Percentiles rank a stretch among this genome's conserved stretches.
These are phyloP conservation scores for Hipposideros armiger DNA, from an alignment of 2,113 vertebrate genomes.

Conservation along the genomic window DNA sequence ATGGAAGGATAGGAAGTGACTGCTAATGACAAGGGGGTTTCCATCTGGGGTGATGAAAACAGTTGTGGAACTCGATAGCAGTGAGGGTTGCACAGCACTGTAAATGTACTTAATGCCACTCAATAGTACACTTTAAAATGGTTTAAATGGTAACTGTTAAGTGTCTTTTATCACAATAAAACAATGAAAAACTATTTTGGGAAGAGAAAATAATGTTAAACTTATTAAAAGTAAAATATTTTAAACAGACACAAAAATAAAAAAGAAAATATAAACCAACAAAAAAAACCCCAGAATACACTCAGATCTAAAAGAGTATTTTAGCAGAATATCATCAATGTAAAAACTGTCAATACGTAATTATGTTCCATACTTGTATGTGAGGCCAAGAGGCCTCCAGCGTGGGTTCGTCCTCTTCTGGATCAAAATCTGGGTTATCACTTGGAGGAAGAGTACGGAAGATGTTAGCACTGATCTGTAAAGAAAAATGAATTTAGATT, in stretches of 20 bases:
- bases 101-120: not conserved
- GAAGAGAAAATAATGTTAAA: conserved; percentile 37
- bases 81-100: not conserved
- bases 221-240: not conserved
- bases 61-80: not conserved
- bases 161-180: conserved; percentile 10
- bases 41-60: not conserved
- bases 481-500: conserved; percentile 71
- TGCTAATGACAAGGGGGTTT: not conserved
- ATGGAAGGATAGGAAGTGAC: not conserved
- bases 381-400: conserved; percentile 99
- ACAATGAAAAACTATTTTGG: not conserved
- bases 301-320: conserved; percentile 9
- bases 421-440: conserved; percentile 99
- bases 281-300: not conserved
- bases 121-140: conserved; percentile 22
- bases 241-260: not conserved
- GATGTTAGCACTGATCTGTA: conserved; percentile 97
- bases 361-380: conserved; percentile 91
- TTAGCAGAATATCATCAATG: conserved; percentile 26
- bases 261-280: no score
- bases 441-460: conserved; percentile 98
- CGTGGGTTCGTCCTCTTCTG: conserved; percentile 98
- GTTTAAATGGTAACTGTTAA: conserved; percentile 26
- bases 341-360: conserved; percentile 16